Evolutionary conservation across 2,888 invertebrate species (phyloP), one percentile per base, ranked within the genome.

Genomic region (Eilema depressum): DNA sequence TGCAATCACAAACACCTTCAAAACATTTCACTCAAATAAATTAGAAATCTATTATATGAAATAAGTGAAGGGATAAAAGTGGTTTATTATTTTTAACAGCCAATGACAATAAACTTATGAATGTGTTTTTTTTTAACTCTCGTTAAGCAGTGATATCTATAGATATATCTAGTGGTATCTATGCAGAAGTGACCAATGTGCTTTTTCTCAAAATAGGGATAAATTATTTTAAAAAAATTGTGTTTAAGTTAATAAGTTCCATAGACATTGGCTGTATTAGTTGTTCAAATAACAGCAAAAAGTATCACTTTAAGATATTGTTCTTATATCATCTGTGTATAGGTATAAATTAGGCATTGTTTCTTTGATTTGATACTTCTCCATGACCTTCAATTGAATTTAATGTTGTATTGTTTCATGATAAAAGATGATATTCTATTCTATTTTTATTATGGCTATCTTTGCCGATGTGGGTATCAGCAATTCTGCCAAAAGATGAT

Each of bases 11-110:
- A 77, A 77, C 56, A 78, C 68, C 75, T 72, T 79, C 73, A 71
- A 70, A 73, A 73, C 75, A 75, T 77, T 68, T 57, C 70, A 79
- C 76, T 79, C 77, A 81, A 79, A 81, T 75, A 71, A 74, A 76
- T 82, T 77, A 76, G 73, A 69, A 74, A 70, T 75, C 57, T n/a
- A n/a, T 69, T 73, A 76, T 66, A 47, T 66, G 10, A 72, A 70
- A n/a, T 63, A 72, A 73, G 63, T 73, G 69, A 73, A 69, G 68
- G 68, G 65, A 66, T 66, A 75, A 70, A 47, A 70, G 37, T 69
- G 64, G 68, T 69, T 69, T 67, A 69, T 20, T 70, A 30, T 66
- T 66, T 53, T n/a, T 37, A 14, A 56, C 68, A 71, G 69, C 66
- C 79, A 73, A 72, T 62, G 62, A 33, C 23, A 63, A 25, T 12